Evolutionary conservation across 1,140 invertebrate species (phyloP), one percentile per base, ranked within the genome.

Genomic region (Sitodiplosis mosellana): DNA sequence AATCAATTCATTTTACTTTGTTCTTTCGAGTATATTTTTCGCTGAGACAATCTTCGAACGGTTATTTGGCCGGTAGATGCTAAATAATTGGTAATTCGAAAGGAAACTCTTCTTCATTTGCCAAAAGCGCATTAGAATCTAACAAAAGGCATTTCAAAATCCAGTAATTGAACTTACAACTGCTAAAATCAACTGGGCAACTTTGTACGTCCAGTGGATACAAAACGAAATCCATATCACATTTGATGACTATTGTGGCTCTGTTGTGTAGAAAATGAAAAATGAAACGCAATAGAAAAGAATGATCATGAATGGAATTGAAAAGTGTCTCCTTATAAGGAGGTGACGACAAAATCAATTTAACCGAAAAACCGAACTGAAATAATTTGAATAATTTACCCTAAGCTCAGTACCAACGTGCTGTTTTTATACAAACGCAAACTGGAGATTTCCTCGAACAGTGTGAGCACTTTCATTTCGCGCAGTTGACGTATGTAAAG

Each of bases 151-250:
- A n/a, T n/a, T n/a, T 27, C 27, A 5, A 27, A 27, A 27, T 10
- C 3, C 3, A 27, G 27, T 10, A 7, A 47, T 48, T 2, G 40
- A 17, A 72, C 71, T 72, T 65, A 75, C 72, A 74, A 57, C 72
- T 75, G 53, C 71, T 73, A 52, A 75, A 75, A 56, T 75, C 73
- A 49, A 75, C 73, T 38, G 63, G 64, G 59, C 73, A 75, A 52
- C 70, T 73, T 55, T 75, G 73, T 7, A 75, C 70, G 54, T 75
- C 73, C 48, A 75, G 54, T 4, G 72, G 73, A 53, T 75, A 75
- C 38, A 75, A 57, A 22, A 70, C 71, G 55, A 75, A 75, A 55
- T 75, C 68, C 72, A 75, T 75, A 53, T 74, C 70, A 55, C 72
- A 75, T 59, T 74, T 74, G 51, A 75, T 72, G 47, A 72, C 72